Evolutionary conservation across 2,888 invertebrate species (phyloP), one percentile per base, ranked within the genome.

Genomic region (Phania funesta): DNA sequence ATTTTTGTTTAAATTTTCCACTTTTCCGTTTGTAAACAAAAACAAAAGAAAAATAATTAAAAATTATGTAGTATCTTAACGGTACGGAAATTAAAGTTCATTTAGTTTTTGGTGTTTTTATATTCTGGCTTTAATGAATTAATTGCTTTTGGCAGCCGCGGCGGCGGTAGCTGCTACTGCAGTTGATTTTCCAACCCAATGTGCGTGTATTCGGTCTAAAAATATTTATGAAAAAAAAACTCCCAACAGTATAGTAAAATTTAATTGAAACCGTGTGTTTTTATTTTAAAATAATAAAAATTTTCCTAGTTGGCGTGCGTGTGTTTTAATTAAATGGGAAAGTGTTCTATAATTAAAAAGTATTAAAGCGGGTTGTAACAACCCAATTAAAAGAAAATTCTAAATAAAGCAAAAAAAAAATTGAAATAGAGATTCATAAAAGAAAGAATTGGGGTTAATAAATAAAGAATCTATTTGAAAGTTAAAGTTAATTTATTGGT

Each of bases 121-220:
- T 74, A 56, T 32, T 52, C 60, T 54, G 13, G 16, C 71, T 68
- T 82, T 74, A 82, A 82, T 82, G 82, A 82, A 78, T 82, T 82
- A 82, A 82, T 82, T 82, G 78, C 64, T 74, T 77, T 74, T 64
- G 81, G 68, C 74, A 77, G 77, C 77, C 50, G 70, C 54, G 52
- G 74, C 60, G 41, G 78, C 24, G 58, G 38, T 22, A 29, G 46
- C 46, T n/a, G 44, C 18, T 38, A 18, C 56, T 60, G 48, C 48
- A 52, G 46, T 64, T 54, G 20, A 22, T 20, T 56, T 64, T 26
- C 20, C 3, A 35, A 32, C n/a, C 13, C 29, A 41, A 62, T 60
- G 82, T 82, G 82, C 78, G 82, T 82, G 77, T 65, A 46, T 52
- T 68, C 44, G 52, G 73, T 74, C 82, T 78, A 82, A 78, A 82